A percentile compares a stretch with the other conserved stretches of the same genome.
phyloP scores from a whole-genome alignment of 2,888 invertebrate species.

The Anticlea derivata region DNA sequence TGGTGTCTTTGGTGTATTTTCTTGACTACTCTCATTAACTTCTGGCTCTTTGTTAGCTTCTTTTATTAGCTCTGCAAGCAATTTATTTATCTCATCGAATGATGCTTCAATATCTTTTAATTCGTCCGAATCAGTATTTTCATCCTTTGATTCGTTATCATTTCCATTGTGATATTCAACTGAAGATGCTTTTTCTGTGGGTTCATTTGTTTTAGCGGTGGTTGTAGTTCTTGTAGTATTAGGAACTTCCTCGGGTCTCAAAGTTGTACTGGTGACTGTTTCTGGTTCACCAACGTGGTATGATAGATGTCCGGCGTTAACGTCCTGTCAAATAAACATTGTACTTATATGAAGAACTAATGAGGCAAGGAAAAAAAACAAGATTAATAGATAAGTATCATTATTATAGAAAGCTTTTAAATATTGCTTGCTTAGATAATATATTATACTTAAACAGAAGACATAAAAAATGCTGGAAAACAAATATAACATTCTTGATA shows the following conservation, averaged over 20 bases:
- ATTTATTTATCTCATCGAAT: conserved; percentile 18
- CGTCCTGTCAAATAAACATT: conserved; percentile 9
- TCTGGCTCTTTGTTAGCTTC: conserved; percentile 2
- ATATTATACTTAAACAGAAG: too few species aligned
- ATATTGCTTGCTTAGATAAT: too few species aligned
- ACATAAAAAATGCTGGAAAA: too few species aligned
- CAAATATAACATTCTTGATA: background rate
- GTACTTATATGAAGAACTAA: background rate
- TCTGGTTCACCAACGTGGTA: conserved; percentile 23
- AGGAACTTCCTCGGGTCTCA: background rate
- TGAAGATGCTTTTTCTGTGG: background rate
- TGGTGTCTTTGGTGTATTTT: background rate
- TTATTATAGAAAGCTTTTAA: too few species aligned
- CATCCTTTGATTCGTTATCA: background rate
- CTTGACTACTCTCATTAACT: background rate
- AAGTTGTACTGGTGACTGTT: conserved; percentile 2
- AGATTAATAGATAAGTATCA: too few species aligned
- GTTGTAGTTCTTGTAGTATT: conserved; percentile 4
- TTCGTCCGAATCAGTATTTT: background rate
- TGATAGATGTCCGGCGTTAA: conserved; percentile 1
- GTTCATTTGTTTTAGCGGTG: background rate
- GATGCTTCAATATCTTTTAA: conserved; percentile 17
- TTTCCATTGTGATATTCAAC: background rate
- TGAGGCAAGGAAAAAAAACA: too few species aligned
- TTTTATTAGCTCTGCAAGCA: conserved; percentile 17